Evolutionary conservation across 2,888 invertebrate genomes (phyloP), one percentile per base, ranked within the genome.

Genomic region (Ctena decussata): DNA sequence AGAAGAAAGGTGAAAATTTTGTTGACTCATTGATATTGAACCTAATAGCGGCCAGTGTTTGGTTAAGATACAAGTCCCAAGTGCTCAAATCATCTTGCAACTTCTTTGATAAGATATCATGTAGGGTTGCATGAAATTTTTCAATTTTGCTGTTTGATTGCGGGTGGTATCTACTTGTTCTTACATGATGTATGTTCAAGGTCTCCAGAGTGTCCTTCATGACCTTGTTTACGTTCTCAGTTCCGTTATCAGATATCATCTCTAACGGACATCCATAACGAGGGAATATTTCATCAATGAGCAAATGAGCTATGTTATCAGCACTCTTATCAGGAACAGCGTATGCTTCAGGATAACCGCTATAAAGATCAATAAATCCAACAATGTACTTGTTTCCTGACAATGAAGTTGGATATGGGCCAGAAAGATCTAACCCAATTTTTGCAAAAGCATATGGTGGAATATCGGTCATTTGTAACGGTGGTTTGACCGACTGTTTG

Each of bases 1-100:
- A n/a, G 41, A 65, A 85, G 46, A 80, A 87, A 32, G 90, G 84
- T 0, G 82, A 83, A 32, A 70, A 71, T 49, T 41, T 60, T 32
- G 83, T 44, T 21, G 81, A 77, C 65, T 87, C 84, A 65, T 71
- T 85, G 0, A 77, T 57, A 72, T 74, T 82, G 70, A 81, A 87
- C 15, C 80, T 74, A 24, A 85, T 74, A 8, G 84, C 85, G 18
- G 44, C 44, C 44, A 44, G 44, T 8, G 44, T 18, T 44, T 44
- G 44, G 18, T 44, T 44, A 44, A 44, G 44, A 44, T 44, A 18
- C 18, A 44, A 44, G 18, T 44, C 44, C 44, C 44, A 44, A 12
- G 44, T 44, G 44, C 11, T 44, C 18, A 44, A 8, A 44, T 44
- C 44, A 44, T 44, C 18, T 44, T 44, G 8, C 44, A 44, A 44